Base-by-base conservation (phyloP, 2,113 vertebrate species). In the Furnarius figulus region DNA sequence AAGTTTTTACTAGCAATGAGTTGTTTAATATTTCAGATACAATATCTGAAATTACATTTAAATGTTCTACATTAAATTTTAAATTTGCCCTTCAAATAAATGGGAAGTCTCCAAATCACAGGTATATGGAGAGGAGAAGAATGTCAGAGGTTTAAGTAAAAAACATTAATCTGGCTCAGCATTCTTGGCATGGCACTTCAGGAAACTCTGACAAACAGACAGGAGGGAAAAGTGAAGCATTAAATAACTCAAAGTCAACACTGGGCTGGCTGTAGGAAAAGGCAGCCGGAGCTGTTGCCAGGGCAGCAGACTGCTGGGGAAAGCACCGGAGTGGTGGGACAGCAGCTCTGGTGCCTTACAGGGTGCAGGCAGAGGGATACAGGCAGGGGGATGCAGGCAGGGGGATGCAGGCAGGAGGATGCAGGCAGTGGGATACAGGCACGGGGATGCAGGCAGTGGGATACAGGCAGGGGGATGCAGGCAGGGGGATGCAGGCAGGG, bases 131-230 rank as follows among this genome's bases (percentile, higher is more conserved):
- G 80, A 55, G 73, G 37, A 82, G 47, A 44, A 42, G 39, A 30
- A 33, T 2, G 16, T 15, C 59, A 23, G 39, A 4, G 50, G 30
- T 53, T 39, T 70, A 52, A 59, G 49, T 5, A 81, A 50, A 65
- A 87, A 78, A 63, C 47, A 52, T 90, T 42, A n/a, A 86, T 71
- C 70, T 40, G 35, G 25, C 23, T 76, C 46, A 55, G 37, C 33
- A 20, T 59, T 89, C 65, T 67, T 44, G 58, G 88, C 82, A 53
- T 4, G 1, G 75, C 40, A 53, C 7, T 30, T 73, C 93, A 78
- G 89, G 93, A 97, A 95, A 96, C 71, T 93, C 72, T 90, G 91
- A 93, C 75, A 70, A 62, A 66, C 35, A 63, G 70, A 40, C 56
- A 20, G 50, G 77, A 77, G 33, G 68, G 72, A 77, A 81, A 93